Conservation (phyloP, 1,140 invertebrate species). For the Acyrthosiphon pisum region DNA sequence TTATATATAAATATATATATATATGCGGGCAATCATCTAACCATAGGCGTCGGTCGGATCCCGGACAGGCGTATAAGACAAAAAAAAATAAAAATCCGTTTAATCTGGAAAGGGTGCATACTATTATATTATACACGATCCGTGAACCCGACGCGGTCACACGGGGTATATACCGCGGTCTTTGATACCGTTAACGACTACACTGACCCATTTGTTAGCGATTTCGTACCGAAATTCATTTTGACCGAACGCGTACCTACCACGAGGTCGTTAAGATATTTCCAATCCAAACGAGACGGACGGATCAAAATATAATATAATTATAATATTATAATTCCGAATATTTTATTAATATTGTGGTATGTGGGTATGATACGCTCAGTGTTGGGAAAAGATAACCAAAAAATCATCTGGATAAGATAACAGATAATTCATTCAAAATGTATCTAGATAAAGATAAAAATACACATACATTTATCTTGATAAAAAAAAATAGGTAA, state of each 20-base stretch:
- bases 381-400: too few species aligned
- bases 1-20: not conserved
- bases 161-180: not conserved
- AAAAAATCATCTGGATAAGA: too few species aligned
- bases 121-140: not conserved
- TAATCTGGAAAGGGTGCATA: not conserved
- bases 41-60: too few species aligned
- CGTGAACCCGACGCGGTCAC: not conserved
- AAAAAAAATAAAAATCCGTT: not conserved
- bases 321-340: too few species aligned
- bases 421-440: too few species aligned
- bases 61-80: too few species aligned
- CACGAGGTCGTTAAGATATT: not conserved
- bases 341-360: too few species aligned
- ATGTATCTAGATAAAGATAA: too few species aligned
- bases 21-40: not conserved
- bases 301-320: too few species aligned
- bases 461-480: too few species aligned
- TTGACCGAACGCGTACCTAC: not conserved
- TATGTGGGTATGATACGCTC: too few species aligned
- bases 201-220: not conserved
- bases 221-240: not conserved
- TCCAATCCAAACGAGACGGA: not conserved
- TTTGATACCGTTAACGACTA: not conserved
- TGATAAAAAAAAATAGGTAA: too few species aligned